phyloP scores from a whole-genome alignment of 2,113 vertebrate species.

The Anolis carolinensis region DNA sequence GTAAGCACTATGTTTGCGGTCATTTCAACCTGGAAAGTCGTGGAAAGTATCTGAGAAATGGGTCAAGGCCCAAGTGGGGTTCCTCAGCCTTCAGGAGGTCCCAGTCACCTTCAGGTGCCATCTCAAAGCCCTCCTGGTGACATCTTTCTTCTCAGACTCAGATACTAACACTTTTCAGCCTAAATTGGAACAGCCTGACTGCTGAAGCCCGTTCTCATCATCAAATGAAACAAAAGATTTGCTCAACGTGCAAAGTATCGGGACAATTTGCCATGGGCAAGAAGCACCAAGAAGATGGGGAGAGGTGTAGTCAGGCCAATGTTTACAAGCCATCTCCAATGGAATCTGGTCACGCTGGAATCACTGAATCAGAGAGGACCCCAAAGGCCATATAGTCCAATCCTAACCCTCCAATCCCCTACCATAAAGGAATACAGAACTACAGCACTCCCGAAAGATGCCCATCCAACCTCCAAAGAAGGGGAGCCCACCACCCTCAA shows the following conservation, averaged over 20 bases:
- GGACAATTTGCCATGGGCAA: constrained; percentile 2
- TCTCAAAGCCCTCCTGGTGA: not conserved
- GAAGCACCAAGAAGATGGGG: not conserved
- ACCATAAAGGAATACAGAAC: not conserved
- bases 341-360: not conserved
- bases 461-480: no score
- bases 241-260: not conserved
- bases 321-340: not conserved
- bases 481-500: no score
- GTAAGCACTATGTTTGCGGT: not conserved
- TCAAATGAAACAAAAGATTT: constrained; percentile 12
- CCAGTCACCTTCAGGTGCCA: not conserved
- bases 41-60: not conserved
- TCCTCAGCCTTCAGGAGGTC: not conserved
- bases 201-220: not conserved
- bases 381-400: no score
- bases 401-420: not conserved
- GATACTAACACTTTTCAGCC: not conserved
- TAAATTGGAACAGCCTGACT: not conserved
- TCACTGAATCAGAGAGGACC: not conserved
- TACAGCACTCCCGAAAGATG: no score
- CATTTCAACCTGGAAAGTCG: not conserved
- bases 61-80: no score
- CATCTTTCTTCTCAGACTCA: not conserved
- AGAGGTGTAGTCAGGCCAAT: not conserved